Percentiles rank a stretch among this genome's conserved stretches.
These are phyloP conservation scores for Thymelicus acteon DNA, from an alignment of 2,888 invertebrate species.

Conservation along the genomic window DNA sequence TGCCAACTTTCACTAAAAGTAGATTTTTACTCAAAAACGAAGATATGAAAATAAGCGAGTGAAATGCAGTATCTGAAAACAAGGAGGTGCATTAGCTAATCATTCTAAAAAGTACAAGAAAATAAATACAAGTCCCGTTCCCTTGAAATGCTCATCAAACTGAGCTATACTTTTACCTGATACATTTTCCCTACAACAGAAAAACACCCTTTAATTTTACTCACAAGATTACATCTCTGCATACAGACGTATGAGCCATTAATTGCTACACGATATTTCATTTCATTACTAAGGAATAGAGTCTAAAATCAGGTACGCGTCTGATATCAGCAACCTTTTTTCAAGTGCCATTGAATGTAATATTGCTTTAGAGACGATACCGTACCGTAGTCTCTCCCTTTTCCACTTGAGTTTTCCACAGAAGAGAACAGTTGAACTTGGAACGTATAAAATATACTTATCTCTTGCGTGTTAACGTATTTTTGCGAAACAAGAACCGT, in stretches of 20 bases:
- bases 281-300: background rate
- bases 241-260: constrained; percentile 6
- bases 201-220: constrained; percentile 73
- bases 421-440: constrained; percentile 4
- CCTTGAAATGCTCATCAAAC: constrained; percentile 65
- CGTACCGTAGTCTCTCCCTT: constrained; percentile 54
- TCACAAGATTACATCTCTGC: constrained; percentile 43
- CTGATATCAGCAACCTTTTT: constrained; percentile 1
- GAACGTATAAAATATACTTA: constrained; percentile 6
- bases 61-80: constrained; percentile 45
- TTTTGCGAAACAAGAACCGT: background rate
- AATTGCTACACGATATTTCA: background rate
- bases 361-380: constrained; percentile 62
- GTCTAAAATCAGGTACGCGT: background rate
- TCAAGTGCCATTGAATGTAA: constrained; percentile 41
- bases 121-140: constrained; percentile 59
- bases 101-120: constrained; percentile 51
- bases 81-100: constrained; percentile 54
- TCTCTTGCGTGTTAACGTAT: background rate
- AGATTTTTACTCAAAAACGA: constrained; percentile 37
- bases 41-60: constrained; percentile 24
- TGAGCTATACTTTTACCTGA: constrained; percentile 69
- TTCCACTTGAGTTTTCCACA: constrained; percentile 38
- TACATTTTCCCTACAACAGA: constrained; percentile 67
- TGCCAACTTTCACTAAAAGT: constrained; percentile 27